Evolutionary conservation across 2,113 vertebrate species (phyloP), one percentile per base, ranked within the genome.

Genomic region (Sclerurus mexicanus): DNA sequence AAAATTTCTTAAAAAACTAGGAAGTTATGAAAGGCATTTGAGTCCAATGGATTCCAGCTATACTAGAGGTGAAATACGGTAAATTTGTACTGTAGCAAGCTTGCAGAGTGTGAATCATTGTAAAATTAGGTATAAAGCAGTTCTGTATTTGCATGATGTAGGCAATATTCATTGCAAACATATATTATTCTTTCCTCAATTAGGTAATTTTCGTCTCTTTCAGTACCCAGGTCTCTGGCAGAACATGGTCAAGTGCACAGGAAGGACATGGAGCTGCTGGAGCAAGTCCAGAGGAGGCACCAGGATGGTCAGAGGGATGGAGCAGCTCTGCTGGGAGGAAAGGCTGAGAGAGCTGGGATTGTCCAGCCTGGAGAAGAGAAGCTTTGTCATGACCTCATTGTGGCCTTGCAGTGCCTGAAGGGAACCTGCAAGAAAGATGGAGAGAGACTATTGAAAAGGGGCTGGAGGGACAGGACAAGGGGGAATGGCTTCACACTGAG

Each of bases 41-140:
- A 63, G 31, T 18, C 22, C n/a, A 40, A 40, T 7, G 24, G 12
- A 40, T 40, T 63, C 19, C 62, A 42, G 39, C 19, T 64, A 31
- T 22, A 31, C 20, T 42, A 21, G 13, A 55, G 71, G 59, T 39
- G 30, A 81, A 76, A 64, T 50, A 27, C 10, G n/a, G 72, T 50
- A 55, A 46, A 69, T 73, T 44, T 69, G 28, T 15, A 50, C 6
- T 30, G 9, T 40, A 31, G 19, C 9, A 78, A 76, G 20, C 40
- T 33, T 71, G 56, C 27, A 15, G 4, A 11, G 9, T 20, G 37
- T 42, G 59, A 71, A 47, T 56, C 14, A 10, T 19, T 68, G 40
- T 53, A 47, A 74, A 71, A 67, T 0, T 35, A 0, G 6, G 12
- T 40, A 31, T 49, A 39, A 69, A 17, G 10, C 66, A 20, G 2